Evolutionary conservation across 2,113 vertebrate species (phyloP), one percentile per base, ranked within the genome.

Genomic region (Okapia johnstoni): DNA sequence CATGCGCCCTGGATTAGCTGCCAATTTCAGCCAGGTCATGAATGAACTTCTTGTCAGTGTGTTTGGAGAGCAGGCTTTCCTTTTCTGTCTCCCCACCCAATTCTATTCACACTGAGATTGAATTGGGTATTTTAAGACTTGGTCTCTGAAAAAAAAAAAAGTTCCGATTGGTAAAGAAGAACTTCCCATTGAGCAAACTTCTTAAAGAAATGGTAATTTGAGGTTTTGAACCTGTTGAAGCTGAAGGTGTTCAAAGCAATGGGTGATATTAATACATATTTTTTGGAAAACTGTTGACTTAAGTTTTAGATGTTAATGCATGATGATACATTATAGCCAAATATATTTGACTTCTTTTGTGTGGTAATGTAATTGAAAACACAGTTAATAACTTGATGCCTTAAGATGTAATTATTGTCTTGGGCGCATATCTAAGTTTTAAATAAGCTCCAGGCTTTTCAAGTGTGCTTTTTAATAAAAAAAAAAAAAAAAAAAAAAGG

Each of bases 1-100:
- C 26, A 3, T 63, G 26, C 4, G 55, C 63, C 79, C 57, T 13
- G 15, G 83, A 55, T 36, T 33, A 63, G 76, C 88, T 92, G 87
- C 81, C 96, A 85, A 6, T 63, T 85, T 90, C 33, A 40, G 55
- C 92, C 97, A 79, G 95, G 87, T 86, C 80, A n/a, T 94, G 94
- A 98, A 95, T 97, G 94, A 93, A 83, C 79, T 52, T 95, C n/a
- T 81, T 93, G 70, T 96, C 77, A 14, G 33, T 57, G 36, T 85
- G 28, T 88, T 63, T 85, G 48, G 57, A 84, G 63, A 88, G 40
- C 1, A 48, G 86, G n/a, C 87, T 87, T 96, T 14, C 0, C 61
- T 88, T 90, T 81, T 48, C 28, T 60, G 60, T 19, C 8, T 80
- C 92, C 60, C 36, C 36, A 54, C 86, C 60, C 36, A 60, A 61